Evolutionary conservation across 1,140 invertebrate genomes (phyloP).

Genomic region (Carposina sasakii): DNA sequence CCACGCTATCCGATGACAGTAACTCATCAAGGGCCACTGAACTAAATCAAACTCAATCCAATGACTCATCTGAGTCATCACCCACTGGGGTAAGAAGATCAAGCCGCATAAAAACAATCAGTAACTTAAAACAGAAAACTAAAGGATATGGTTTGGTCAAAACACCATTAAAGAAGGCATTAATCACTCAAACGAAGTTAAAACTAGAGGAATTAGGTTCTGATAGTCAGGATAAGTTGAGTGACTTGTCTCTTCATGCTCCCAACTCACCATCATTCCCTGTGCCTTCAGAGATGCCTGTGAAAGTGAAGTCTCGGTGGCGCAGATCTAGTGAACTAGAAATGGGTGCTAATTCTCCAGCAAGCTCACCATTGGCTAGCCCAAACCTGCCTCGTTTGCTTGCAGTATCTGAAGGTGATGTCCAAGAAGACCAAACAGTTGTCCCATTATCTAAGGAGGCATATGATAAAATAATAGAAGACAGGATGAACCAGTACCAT

Average conservation of each 20-base stretch:
- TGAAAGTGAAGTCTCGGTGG: constrained; percentile 91
- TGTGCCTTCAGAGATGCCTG: constrained; percentile 76
- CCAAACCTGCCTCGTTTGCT: constrained; percentile 47
- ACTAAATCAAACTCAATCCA: constrained; percentile 52
- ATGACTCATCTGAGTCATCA: constrained; percentile 66
- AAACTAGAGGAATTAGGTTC: constrained; percentile 59
- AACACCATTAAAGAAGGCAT: constrained; percentile 64
- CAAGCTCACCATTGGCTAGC: constrained; percentile 55
- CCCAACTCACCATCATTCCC: constrained; percentile 56
- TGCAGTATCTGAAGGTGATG: constrained; percentile 27
- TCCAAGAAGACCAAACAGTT: constrained; percentile 29
- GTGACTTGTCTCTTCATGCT: constrained; percentile 31
- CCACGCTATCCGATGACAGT: constrained; percentile 65
- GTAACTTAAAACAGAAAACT: constrained; percentile 72
- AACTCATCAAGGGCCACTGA: constrained; percentile 58
- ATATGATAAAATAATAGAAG: constrained; percentile 76
- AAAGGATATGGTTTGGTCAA: constrained; percentile 74
- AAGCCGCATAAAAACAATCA: constrained; percentile 75
- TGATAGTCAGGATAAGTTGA: constrained; percentile 54
- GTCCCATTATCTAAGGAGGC: constrained; percentile 53
- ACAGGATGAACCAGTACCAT: constrained; percentile 84
- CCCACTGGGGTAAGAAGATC: constrained; percentile 71
- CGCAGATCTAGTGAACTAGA: constrained; percentile 87
- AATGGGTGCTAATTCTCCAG: constrained; percentile 74
- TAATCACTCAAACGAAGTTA: constrained; percentile 62